Conservation (phyloP, 2,797 vertebrate species). For the Rhinella marina region DNA sequence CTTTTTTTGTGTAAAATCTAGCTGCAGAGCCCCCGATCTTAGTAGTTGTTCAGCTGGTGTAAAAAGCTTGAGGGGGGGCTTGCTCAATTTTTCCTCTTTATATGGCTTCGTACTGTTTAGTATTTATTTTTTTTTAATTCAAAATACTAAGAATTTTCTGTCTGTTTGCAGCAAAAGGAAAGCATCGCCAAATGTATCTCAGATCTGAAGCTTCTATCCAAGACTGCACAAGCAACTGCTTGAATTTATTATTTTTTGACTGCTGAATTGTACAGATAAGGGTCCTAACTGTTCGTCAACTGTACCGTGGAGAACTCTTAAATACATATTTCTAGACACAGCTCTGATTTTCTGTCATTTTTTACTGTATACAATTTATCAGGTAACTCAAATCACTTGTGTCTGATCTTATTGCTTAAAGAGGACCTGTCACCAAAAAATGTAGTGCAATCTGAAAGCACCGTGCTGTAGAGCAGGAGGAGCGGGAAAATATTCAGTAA, state of each 20-base stretch:
- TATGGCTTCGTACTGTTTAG: not conserved
- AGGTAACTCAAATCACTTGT: too few species aligned
- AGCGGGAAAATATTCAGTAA: too few species aligned
- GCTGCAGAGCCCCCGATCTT: too few species aligned
- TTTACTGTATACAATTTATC: not conserved
- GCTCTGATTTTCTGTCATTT: not conserved
- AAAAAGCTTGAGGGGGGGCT: too few species aligned
- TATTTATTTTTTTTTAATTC: not conserved
- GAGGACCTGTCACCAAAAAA: too few species aligned
- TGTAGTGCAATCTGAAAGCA: too few species aligned
- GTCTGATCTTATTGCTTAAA: too few species aligned
- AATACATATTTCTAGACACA: slow-evolving; percentile 64
- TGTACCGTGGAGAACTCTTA: slow-evolving; percentile 55
- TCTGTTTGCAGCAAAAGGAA: slow-evolving; percentile 87
- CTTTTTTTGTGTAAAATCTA: too few species aligned
- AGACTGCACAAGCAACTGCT: slow-evolving; percentile 73
- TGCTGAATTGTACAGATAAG: slow-evolving; percentile 26
- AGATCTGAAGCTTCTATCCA: slow-evolving; percentile 88
- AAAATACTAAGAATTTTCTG: not conserved
- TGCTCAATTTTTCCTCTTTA: not conserved
- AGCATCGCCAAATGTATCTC: slow-evolving; percentile 93
- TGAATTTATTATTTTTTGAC: not conserved
- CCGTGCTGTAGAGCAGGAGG: too few species aligned
- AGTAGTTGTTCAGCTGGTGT: too few species aligned
- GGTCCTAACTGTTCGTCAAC: slow-evolving; percentile 36